A percentile compares a stretch with the other conserved stretches of the same genome.
These are phyloP conservation scores for Steatocranus sp. DNA, from an alignment of 2,797 vertebrate species.

Conservation along the genomic window DNA sequence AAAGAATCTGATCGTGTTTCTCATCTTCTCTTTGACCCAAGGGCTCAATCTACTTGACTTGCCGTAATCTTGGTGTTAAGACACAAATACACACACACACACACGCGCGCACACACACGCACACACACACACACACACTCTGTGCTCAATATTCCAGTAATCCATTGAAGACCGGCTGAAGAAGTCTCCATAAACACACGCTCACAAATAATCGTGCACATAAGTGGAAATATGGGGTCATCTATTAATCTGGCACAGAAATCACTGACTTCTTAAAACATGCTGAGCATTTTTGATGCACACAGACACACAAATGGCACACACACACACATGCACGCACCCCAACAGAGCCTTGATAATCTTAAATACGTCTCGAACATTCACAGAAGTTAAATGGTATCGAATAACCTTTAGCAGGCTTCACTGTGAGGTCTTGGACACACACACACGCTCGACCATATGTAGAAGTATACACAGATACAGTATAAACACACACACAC, in stretches of 20 bases:
- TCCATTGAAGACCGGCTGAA: slow-evolving; percentile 40
- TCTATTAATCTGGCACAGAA: slow-evolving; percentile 38
- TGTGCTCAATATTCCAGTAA: slow-evolving; percentile 41
- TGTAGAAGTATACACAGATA: slow-evolving; percentile 36
- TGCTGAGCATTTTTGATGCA: not conserved
- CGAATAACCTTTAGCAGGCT: slow-evolving; percentile 46
- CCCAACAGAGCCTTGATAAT: slow-evolving; percentile 27
- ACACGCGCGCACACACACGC: not conserved
- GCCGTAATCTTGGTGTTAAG: slow-evolving; percentile 65
- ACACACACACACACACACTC: not conserved
- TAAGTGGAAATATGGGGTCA: not conserved
- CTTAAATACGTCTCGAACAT: slow-evolving; percentile 29
- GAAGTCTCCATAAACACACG: slow-evolving; percentile 2
- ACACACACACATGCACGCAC: not conserved
- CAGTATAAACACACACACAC: not conserved
- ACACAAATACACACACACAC: not conserved
- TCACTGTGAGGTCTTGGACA: slow-evolving; percentile 38
- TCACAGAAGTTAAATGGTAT: slow-evolving; percentile 37
- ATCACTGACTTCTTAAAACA: slow-evolving; percentile 22
- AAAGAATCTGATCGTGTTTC: slow-evolving; percentile 57
- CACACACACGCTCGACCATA: slow-evolving; percentile 32
- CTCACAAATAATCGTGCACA: slow-evolving; percentile 20
- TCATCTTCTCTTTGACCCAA: slow-evolving; percentile 54
- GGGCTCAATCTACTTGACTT: slow-evolving; percentile 59
- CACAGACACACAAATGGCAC: not conserved